phyloP scores from a whole-genome alignment of 2,797 vertebrate species.

The Acanthurus tractus region DNA sequence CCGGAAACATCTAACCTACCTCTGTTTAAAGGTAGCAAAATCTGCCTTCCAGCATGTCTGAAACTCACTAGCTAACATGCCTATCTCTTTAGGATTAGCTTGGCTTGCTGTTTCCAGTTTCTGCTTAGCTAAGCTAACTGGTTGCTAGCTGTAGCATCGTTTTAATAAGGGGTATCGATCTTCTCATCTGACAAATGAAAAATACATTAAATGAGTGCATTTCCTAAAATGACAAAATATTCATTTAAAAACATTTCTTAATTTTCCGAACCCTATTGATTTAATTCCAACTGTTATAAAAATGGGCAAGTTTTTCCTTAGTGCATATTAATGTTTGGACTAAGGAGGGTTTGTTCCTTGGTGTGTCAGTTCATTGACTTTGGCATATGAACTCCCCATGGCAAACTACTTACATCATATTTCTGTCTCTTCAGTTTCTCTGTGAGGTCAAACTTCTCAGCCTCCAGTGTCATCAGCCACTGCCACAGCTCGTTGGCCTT shows the following conservation, averaged over 20 bases:
- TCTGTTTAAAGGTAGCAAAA: neutral
- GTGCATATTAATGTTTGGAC: neutral
- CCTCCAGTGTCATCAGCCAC: constrained; percentile 83
- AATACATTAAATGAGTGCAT: too few relatives aligned
- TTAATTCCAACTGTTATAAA: neutral
- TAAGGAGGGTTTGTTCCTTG: neutral
- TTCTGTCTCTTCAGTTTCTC: constrained; percentile 86
- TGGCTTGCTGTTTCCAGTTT: neutral
- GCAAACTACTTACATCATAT: constrained; percentile 82
- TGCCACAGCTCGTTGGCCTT: constrained; percentile 84
- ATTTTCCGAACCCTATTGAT: neutral
- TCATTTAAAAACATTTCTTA: neutral
- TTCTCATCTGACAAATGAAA: too few relatives aligned
- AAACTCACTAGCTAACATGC: neutral
- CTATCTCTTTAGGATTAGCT: too few relatives aligned
- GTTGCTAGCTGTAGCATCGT: neutral
- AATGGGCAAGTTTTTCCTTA: neutral
- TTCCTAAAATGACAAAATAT: neutral
- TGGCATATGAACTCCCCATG: neutral
- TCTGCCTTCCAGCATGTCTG: neutral
- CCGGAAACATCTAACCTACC: too few relatives aligned
- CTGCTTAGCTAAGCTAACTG: neutral
- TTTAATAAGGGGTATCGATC: too few relatives aligned
- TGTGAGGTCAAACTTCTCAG: constrained; percentile 83
- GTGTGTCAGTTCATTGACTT: constrained; percentile 14